These are phyloP conservation scores for Huso huso DNA, from an alignment of 2,797 vertebrate species.

Conservation along the genomic window DNA sequence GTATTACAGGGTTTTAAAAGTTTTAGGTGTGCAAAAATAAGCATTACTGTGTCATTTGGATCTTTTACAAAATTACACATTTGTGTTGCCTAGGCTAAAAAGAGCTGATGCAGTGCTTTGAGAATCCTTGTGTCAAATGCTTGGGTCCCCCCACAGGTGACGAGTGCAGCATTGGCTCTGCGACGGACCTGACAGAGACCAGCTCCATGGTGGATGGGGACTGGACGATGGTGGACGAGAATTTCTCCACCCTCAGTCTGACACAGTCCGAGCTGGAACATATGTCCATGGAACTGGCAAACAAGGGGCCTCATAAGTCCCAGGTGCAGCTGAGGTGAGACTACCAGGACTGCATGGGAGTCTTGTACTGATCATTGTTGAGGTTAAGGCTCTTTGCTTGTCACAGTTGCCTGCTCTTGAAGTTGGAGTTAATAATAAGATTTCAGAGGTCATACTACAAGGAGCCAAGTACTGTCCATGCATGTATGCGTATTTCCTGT, in stretches of 20 bases:
- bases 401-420: too few relatives aligned
- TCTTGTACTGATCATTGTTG: not conserved
- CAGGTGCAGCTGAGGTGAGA: conserved; percentile 92
- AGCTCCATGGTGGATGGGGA: conserved; percentile 95
- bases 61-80: too few relatives aligned
- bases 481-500: too few relatives aligned
- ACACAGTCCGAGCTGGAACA: conserved; percentile 92
- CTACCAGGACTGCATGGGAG: not conserved
- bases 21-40: too few relatives aligned
- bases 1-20: too few relatives aligned
- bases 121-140: too few relatives aligned
- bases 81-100: too few relatives aligned
- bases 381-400: not conserved
- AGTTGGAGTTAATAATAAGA: too few relatives aligned
- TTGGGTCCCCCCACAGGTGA: conserved; percentile 59
- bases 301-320: conserved; percentile 92
- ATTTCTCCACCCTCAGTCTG: conserved; percentile 79
- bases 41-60: too few relatives aligned
- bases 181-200: conserved; percentile 93
- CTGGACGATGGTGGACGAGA: conserved; percentile 95
- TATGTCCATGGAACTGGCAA: conserved; percentile 93
- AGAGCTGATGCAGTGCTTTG: too few relatives aligned
- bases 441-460: too few relatives aligned
- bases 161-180: conserved; percentile 94
- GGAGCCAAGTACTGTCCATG: too few relatives aligned